Evolutionary conservation across 2,797 vertebrate species (phyloP), one percentile per base, ranked within the genome.

Genomic region (Pantherophis alleghaniensis): DNA sequence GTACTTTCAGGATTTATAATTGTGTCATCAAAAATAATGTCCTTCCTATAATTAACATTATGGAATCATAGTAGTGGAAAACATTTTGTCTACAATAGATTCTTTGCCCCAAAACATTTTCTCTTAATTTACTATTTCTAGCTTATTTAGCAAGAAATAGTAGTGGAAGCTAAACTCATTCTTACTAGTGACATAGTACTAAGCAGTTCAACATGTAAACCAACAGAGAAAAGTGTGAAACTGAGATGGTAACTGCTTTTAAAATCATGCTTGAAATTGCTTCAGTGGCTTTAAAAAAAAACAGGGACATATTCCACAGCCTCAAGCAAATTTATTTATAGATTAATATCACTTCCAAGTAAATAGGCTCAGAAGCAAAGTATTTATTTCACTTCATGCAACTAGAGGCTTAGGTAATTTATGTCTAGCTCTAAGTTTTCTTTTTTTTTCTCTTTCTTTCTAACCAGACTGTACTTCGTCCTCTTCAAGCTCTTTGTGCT

Each of bases 401-500:
- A 74, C 89, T 74, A 7, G 74, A 92, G 42, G 57, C 37, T 83
- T 95, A 13, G 94, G 32, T 86, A 92, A 96, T 94, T 5, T 0
- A 94, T 69, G 88, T 11, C 60, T 3, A 24, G 92, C 74, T 93
- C 92, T 94, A 94, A 94, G 0, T 83, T 91, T 0, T 0, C 57
- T 92, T 95, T 96, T 59, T 90, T 90, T 37, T 37, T 5, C 47
- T 5, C 61, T n/a, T 22, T 14, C 26, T 93, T 90, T 92, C 95
- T 95, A 92, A 93, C 83, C 97, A 99, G 99, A 98, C 98, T 87
- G 97, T 99, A 79, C 97, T 99, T 94, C 98, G 98, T 95, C 99
- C 99, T 5, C 98, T 99, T 93, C 98, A 98, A 95, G 99, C 99
- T n/a, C 97, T 99, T 57, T 99, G 99, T 94, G 98, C 99, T 94